These are phyloP conservation scores for Dendrocincla fuliginosa DNA, from an alignment of 2,797 vertebrate species.

Conservation along the genomic window DNA sequence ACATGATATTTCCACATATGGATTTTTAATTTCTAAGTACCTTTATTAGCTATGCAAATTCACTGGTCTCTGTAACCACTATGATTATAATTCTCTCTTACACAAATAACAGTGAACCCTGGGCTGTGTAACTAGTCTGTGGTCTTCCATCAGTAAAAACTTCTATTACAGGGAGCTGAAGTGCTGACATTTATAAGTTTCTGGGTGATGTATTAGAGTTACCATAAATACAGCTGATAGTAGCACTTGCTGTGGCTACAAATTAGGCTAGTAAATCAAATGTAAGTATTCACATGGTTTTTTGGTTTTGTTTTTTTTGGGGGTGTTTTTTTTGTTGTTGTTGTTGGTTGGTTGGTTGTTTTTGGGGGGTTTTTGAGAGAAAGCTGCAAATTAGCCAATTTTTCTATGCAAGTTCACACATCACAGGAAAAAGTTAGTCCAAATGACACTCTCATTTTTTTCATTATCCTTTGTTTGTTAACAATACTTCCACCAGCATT, in stretches of 20 bases:
- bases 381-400: slow-evolving; percentile 57
- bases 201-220: slow-evolving; percentile 38
- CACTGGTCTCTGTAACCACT: not conserved
- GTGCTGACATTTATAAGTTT: slow-evolving; percentile 63
- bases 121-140: not conserved
- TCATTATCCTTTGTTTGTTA: slow-evolving; percentile 16
- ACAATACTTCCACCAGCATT: not conserved
- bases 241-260: slow-evolving; percentile 35
- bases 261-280: slow-evolving; percentile 76
- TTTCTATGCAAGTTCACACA: slow-evolving; percentile 61
- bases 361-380: not conserved
- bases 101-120: not conserved
- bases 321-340: not conserved
- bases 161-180: slow-evolving; percentile 21
- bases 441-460: not conserved
- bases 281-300: not conserved
- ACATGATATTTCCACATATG: not conserved
- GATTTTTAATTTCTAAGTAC: not conserved
- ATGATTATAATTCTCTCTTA: not conserved
- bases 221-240: slow-evolving; percentile 60
- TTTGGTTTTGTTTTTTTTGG: not conserved
- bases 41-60: not conserved
- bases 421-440: slow-evolving; percentile 34
- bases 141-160: slow-evolving; percentile 49
- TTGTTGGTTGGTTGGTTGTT: not conserved